phyloP scores from a whole-genome alignment of 2,113 vertebrate genomes.

The Rousettus leschenaultii region DNA sequence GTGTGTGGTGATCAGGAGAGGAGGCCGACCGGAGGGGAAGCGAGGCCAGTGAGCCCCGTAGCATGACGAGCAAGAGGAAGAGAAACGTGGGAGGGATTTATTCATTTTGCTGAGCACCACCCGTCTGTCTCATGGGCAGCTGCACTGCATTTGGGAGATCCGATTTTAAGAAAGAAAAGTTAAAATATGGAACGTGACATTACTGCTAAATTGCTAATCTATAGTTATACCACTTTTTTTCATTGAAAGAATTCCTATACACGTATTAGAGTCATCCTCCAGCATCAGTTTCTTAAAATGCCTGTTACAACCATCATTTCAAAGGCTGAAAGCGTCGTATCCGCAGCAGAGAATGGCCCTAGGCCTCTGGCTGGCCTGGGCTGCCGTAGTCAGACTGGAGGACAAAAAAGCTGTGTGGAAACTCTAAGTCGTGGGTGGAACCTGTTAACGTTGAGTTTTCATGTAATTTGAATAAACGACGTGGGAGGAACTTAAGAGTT shows the following conservation, averaged over 20 bases:
- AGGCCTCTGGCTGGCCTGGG: not conserved
- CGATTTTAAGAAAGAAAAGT: conserved; percentile 4
- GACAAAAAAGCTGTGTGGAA: not conserved
- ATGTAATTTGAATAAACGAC: not conserved
- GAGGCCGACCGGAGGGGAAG: not conserved
- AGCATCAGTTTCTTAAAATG: not conserved
- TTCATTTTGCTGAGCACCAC: not conserved
- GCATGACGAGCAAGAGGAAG: not conserved
- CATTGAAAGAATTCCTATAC: not conserved
- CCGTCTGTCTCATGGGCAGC: not conserved
- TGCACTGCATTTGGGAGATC: not conserved
- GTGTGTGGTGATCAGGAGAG: not conserved
- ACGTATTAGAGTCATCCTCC: not conserved
- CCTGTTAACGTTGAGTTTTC: not conserved
- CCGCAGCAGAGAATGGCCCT: not conserved
- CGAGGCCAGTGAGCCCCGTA: not conserved
- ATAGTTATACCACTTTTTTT: not conserved
- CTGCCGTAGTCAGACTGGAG: not conserved
- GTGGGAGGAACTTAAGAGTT: not conserved
- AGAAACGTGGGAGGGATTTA: not conserved
- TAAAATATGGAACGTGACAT: not conserved
- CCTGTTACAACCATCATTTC: not conserved
- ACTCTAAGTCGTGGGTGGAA: not conserved
- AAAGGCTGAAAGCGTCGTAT: not conserved
- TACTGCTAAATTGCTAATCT: not conserved